These are phyloP conservation scores for Desmophyllum pertusum DNA, from an alignment of 92 coral and sea anemone genomes.

Conservation along the genomic window DNA sequence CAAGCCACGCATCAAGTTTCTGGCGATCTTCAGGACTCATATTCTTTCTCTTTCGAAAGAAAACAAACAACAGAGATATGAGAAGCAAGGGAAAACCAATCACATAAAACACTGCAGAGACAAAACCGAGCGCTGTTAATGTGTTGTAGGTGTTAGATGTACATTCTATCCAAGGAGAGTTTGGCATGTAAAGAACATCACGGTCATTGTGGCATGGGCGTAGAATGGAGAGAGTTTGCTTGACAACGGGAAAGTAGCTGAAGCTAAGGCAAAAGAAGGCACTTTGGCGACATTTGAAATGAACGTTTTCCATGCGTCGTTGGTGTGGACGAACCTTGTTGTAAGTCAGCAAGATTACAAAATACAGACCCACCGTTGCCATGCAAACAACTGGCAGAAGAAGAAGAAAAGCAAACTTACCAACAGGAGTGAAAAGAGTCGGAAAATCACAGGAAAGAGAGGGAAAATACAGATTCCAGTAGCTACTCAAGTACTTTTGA, in stretches of 20 bases:
- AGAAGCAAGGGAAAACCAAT: conserved; percentile 51
- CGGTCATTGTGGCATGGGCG: conserved; percentile 53
- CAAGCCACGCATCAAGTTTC: conserved; percentile 69
- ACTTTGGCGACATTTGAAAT: conserved; percentile 56
- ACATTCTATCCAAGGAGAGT: conserved; percentile 80
- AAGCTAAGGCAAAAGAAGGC: conserved; percentile 63
- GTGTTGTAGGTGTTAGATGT: conserved; percentile 30
- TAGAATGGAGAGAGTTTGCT: conserved; percentile 58
- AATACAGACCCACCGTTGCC: conserved; percentile 39
- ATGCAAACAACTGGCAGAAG: conserved; percentile 61
- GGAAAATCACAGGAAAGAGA: conserved; percentile 69
- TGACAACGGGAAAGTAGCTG: conserved; percentile 79
- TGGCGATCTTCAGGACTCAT: conserved; percentile 38
- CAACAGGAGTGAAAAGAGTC: conserved; percentile 61
- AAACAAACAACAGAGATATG: conserved; percentile 40
- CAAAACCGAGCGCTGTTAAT: conserved; percentile 33
- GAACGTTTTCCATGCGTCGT: conserved; percentile 19
- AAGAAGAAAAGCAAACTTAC: conserved; percentile 58
- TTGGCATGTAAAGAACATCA: conserved; percentile 43
- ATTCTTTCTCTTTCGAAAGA: conserved; percentile 35
- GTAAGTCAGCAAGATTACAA: conserved; percentile 32
- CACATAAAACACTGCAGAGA: conserved; percentile 54
- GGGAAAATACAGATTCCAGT: conserved; percentile 68
- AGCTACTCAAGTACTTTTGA: conserved; percentile 73
- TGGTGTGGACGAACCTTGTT: conserved; percentile 21